A percentile compares a stretch with the other conserved stretches of the same genome.
These are phyloP conservation scores for Cephus pulcher DNA, from an alignment of 2,888 invertebrate genomes.

Conservation along the genomic window DNA sequence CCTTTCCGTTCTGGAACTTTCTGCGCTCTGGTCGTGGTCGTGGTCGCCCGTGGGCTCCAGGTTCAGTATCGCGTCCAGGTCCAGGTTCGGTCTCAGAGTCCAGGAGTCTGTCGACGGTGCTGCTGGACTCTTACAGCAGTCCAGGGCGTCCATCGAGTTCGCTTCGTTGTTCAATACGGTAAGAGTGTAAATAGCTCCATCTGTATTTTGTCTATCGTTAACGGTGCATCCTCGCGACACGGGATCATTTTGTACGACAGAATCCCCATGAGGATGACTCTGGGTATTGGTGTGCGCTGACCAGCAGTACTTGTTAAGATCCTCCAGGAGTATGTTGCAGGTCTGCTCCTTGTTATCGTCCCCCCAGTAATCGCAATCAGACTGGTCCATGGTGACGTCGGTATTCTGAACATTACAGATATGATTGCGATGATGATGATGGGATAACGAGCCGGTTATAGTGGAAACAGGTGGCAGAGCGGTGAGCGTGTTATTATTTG, in stretches of 20 bases:
- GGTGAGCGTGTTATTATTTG: constrained; percentile 74
- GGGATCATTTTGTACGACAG: constrained; percentile 56
- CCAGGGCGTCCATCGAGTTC: constrained; percentile 62
- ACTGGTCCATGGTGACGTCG: constrained; percentile 70
- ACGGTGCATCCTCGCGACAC: constrained; percentile 34
- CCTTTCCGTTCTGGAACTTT: constrained; percentile 66
- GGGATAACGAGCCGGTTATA: constrained; percentile 60
- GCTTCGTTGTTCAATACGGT: constrained; percentile 85
- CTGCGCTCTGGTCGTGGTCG: constrained; percentile 73
- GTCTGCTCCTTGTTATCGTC: constrained; percentile 56
- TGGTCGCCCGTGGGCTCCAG: constrained; percentile 71
- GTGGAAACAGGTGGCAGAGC: constrained; percentile 62
- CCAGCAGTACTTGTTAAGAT: constrained; percentile 88
- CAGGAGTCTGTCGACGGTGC: constrained; percentile 73
- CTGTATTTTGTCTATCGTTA: constrained; percentile 67
- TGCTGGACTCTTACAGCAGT: constrained; percentile 67
- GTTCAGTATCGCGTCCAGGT: constrained; percentile 84
- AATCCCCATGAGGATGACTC: constrained; percentile 71
- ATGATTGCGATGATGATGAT: constrained; percentile 48
- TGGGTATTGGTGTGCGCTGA: constrained; percentile 67
- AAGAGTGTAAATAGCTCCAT: constrained; percentile 82
- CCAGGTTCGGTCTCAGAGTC: constrained; percentile 76
- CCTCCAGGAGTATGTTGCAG: constrained; percentile 74
- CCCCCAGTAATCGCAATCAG: constrained; percentile 78
- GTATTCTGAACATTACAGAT: constrained; percentile 66